These are phyloP conservation scores for Polydrusus tereticollis DNA, from an alignment of 2,888 invertebrate genomes.

Conservation along the genomic window DNA sequence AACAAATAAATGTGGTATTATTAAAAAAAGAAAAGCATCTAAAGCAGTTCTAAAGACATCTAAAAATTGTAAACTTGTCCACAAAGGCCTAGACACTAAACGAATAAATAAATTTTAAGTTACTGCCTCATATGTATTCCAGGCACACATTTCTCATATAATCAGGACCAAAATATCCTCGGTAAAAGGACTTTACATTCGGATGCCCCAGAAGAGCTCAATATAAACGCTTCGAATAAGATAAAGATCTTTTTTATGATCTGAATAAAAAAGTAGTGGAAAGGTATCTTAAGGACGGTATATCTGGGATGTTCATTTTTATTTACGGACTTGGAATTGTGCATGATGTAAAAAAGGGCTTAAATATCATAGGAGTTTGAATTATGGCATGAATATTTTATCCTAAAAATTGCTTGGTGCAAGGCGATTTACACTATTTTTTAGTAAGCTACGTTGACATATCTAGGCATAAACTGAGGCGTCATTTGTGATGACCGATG, in stretches of 20 bases:
- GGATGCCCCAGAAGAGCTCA: constrained; percentile 20
- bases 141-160: constrained; percentile 4
- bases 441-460: too few relatives aligned
- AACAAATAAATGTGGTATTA: too few relatives aligned
- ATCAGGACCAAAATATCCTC: constrained; percentile 11
- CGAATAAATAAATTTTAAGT: constrained; percentile 3
- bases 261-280: constrained; percentile 13
- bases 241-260: constrained; percentile 13
- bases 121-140: constrained; percentile 7
- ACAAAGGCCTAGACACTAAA: background rate
- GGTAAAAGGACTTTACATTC: constrained; percentile 14
- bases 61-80: background rate
- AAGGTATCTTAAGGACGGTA: background rate
- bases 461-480: too few relatives aligned
- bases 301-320: background rate
- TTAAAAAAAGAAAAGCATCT: too few relatives aligned
- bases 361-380: too few relatives aligned
- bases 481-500: too few relatives aligned
- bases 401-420: too few relatives aligned
- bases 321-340: too few relatives aligned
- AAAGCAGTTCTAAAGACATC: too few relatives aligned
- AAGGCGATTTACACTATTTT: too few relatives aligned
- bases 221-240: constrained; percentile 12
- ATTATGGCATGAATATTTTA: too few relatives aligned
- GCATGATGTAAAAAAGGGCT: too few relatives aligned